A percentile compares a stretch with the other conserved stretches of the same genome.
phyloP scores from a whole-genome alignment of 2,888 invertebrate species.

The Pristionchus japonicus region DNA sequence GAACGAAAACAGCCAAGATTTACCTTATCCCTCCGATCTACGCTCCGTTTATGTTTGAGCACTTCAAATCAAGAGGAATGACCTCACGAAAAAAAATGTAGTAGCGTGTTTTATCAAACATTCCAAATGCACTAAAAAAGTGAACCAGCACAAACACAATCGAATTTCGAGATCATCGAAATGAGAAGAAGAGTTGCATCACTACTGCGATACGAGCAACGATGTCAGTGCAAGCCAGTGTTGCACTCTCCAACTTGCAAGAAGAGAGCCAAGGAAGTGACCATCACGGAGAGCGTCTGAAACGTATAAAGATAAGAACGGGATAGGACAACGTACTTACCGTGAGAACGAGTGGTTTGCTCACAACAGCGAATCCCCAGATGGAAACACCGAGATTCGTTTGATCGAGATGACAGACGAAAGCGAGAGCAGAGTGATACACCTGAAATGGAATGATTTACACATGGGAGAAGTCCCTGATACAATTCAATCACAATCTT shows the following conservation, averaged over 20 bases:
- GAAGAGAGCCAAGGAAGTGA: slow-evolving; percentile 19
- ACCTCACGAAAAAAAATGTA: too few species aligned
- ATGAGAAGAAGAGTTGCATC: neutral
- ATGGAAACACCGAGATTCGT: slow-evolving; percentile 43
- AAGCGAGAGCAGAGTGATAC: slow-evolving; percentile 40
- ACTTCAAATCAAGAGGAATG: neutral
- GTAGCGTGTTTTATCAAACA: neutral
- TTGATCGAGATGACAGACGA: slow-evolving; percentile 43
- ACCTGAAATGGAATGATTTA: neutral
- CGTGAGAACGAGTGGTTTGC: slow-evolving; percentile 38
- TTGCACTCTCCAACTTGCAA: slow-evolving; percentile 38
- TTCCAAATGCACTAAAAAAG: neutral
- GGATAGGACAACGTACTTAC: neutral
- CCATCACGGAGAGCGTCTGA: slow-evolving; percentile 44
- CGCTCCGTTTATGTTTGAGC: neutral
- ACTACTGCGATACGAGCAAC: neutral
- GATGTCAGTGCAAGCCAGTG: neutral
- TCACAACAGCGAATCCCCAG: slow-evolving; percentile 43
- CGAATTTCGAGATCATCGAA: neutral
- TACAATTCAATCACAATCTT: too few species aligned
- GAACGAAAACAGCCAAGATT: neutral
- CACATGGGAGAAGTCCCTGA: too few species aligned
- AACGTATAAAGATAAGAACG: neutral
- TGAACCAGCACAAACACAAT: neutral
- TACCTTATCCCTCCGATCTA: neutral